Evolutionary conservation across 2,888 invertebrate species (phyloP).

Genomic region (Buathra laborator): DNA sequence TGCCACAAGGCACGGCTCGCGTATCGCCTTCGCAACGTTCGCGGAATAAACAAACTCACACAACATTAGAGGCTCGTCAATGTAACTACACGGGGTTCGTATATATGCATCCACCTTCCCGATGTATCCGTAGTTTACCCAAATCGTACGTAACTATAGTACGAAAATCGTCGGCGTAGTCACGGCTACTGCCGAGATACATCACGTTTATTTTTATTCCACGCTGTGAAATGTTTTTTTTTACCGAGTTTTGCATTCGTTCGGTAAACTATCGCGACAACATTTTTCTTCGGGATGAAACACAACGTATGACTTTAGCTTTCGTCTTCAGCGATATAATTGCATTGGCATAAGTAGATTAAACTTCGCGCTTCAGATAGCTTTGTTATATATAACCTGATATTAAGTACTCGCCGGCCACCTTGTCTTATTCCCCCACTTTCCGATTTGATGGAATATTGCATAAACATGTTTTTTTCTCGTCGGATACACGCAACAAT

Average conservation of each 20-base stretch:
- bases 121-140: constrained; percentile 6
- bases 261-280: neutral
- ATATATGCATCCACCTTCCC: neutral
- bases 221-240: constrained; percentile 45
- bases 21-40: constrained; percentile 4
- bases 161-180: constrained; percentile 2
- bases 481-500: neutral
- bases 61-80: neutral
- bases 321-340: neutral
- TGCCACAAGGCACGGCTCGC: neutral
- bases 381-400: neutral
- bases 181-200: neutral
- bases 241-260: constrained; percentile 15
- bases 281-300: neutral
- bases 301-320: neutral
- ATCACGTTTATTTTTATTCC: constrained; percentile 60
- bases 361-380: neutral
- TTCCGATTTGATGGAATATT: neutral
- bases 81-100: neutral
- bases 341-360: constrained; percentile 1
- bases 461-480: constrained; percentile 1
- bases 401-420: neutral
- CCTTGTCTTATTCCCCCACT: neutral
- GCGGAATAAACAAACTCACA: constrained; percentile 51
- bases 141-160: constrained; percentile 4